These are phyloP conservation scores for Pollenia griseotomentosa DNA, from an alignment of 2,888 invertebrate genomes.

Conservation along the genomic window DNA sequence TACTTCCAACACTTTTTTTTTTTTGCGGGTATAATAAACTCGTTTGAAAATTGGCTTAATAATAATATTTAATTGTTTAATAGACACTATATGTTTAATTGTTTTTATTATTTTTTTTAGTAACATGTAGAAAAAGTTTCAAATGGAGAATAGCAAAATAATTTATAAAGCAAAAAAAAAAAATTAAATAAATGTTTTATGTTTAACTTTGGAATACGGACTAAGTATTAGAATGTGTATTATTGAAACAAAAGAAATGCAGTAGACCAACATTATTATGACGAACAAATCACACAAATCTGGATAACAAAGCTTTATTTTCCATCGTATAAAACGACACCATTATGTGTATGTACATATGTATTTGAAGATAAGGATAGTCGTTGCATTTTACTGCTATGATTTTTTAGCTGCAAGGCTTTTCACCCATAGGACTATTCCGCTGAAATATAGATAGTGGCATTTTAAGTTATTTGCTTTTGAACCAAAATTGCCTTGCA, in stretches of 20 bases:
- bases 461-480: conserved; percentile 79
- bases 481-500: conserved; percentile 87
- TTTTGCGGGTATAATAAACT: no score
- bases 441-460: conserved; percentile 32
- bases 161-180: conserved; percentile 15
- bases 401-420: conserved; percentile 50
- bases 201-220: conserved; percentile 3
- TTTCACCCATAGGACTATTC: conserved; percentile 54
- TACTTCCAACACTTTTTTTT: no score
- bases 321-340: conserved; percentile 15
- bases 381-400: conserved; percentile 56
- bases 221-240: not conserved
- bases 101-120: conserved; percentile 12
- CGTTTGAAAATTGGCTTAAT: no score
- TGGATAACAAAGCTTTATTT: conserved; percentile 21
- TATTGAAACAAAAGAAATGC: conserved; percentile 9
- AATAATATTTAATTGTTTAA: not conserved
- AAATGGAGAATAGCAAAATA: conserved; percentile 61
- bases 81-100: conserved; percentile 37
- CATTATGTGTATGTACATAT: conserved; percentile 10
- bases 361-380: conserved; percentile 16
- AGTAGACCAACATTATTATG: conserved; percentile 17
- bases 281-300: conserved; percentile 37
- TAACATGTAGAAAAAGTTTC: conserved; percentile 65
- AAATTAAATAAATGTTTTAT: not conserved